Evolutionary conservation across 2,888 invertebrate genomes (phyloP).

Genomic region (Phytoseiulus persimilis): DNA sequence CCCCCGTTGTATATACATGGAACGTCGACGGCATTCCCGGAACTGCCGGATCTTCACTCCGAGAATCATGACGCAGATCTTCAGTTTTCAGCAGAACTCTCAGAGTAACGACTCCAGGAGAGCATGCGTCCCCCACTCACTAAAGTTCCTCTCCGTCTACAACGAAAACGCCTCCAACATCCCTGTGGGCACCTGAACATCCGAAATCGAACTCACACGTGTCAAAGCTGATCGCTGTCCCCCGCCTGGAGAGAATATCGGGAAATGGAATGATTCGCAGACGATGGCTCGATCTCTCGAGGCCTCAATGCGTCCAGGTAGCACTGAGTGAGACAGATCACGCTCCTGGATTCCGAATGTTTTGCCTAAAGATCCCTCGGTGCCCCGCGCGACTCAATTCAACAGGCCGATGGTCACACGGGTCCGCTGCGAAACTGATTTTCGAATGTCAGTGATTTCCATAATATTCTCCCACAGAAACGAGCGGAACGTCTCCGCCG

Average conservation of each 20-base stretch:
- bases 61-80: no score
- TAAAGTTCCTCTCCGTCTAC: no score
- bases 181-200: no score
- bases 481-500: background rate
- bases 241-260: no score
- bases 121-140: no score
- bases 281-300: background rate
- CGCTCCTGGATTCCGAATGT: background rate
- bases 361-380: background rate
- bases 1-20: background rate
- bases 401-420: background rate
- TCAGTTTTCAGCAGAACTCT: no score
- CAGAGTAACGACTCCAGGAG: no score
- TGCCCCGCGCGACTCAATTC: background rate
- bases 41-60: no score
- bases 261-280: background rate
- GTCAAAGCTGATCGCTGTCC: no score
- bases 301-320: background rate
- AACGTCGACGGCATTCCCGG: no score
- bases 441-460: background rate
- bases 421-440: background rate
- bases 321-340: background rate
- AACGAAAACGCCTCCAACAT: no score
- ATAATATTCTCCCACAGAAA: background rate
- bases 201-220: no score